Conservation (phyloP, 2,888 invertebrate species). For the Clitarchus hookeri region DNA sequence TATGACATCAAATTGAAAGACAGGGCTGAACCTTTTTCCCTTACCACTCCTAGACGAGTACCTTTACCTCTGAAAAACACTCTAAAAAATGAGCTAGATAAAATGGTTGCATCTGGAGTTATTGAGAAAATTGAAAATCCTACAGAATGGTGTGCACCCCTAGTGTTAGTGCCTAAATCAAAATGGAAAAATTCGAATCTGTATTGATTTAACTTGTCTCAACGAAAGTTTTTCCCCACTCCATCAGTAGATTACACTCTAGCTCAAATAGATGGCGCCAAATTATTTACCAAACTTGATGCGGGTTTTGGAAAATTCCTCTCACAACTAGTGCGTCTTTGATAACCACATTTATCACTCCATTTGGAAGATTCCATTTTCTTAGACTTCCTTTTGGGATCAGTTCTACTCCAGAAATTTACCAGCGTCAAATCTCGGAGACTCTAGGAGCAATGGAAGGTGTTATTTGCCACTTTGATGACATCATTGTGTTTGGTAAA, state of each 20-base stretch:
- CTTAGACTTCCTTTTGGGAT: too few relatives aligned
- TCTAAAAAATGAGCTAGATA: too few relatives aligned
- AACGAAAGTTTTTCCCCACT: neutral
- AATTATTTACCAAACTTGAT: neutral
- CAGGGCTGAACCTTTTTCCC: neutral
- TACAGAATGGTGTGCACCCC: slow-evolving; percentile 15
- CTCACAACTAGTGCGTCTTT: neutral
- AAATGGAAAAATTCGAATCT: neutral
- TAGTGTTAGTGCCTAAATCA: neutral
- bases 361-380: too few relatives aligned
- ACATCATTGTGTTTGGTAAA: too few relatives aligned
- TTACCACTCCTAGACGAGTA: too few relatives aligned
- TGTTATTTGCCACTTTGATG: slow-evolving; percentile 11
- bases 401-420: too few relatives aligned
- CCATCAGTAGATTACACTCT: neutral
- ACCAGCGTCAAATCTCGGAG: too few relatives aligned
- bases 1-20: neutral
- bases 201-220: neutral
- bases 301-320: neutral
- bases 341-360: too few relatives aligned
- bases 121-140: neutral
- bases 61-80: too few relatives aligned
- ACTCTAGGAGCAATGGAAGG: neutral
- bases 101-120: too few relatives aligned
- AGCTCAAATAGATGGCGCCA: neutral